Percentiles rank a stretch among this genome's conserved stretches.
Conservation (phyloP, 2,113 vertebrate genomes). For the Salminus brasiliensis region DNA sequence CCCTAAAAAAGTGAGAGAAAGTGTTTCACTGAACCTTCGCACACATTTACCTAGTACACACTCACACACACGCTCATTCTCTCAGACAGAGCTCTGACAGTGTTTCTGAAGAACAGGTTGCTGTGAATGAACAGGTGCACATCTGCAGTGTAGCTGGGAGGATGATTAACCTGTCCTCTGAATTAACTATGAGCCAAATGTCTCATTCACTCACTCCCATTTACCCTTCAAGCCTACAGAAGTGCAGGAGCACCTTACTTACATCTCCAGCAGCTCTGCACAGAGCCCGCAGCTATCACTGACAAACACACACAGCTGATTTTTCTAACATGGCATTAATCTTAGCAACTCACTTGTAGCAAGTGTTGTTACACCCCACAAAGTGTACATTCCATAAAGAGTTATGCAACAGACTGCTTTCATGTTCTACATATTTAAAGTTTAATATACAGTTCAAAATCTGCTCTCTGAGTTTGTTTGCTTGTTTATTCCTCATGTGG, state of each 20-base stretch:
- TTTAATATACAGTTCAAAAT: no score
- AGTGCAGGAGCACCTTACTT: conserved; percentile 29
- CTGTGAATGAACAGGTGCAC: conserved; percentile 42
- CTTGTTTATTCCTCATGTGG: no score
- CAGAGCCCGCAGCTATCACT: background rate
- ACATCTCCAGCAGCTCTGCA: conserved; percentile 4
- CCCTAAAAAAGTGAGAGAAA: no score
- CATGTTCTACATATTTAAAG: no score
- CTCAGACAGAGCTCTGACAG: background rate
- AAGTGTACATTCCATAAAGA: background rate
- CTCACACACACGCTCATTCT: conserved; percentile 7
- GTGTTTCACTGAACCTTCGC: no score
- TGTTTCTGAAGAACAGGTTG: conserved; percentile 27
- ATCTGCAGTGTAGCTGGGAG: conserved; percentile 28
- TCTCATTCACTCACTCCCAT: conserved; percentile 29
- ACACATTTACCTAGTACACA: no score
- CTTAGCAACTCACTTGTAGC: background rate
- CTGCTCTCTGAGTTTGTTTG: no score
- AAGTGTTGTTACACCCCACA: background rate
- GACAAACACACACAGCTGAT: conserved; percentile 23
- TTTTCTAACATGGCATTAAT: conserved; percentile 2
- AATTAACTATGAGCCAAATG: conserved; percentile 49
- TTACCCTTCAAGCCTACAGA: conserved; percentile 17
- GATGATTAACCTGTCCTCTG: conserved; percentile 34
- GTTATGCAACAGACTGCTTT: background rate